phyloP scores from a whole-genome alignment of 2,797 vertebrate genomes.

The Nannoperca australis region DNA sequence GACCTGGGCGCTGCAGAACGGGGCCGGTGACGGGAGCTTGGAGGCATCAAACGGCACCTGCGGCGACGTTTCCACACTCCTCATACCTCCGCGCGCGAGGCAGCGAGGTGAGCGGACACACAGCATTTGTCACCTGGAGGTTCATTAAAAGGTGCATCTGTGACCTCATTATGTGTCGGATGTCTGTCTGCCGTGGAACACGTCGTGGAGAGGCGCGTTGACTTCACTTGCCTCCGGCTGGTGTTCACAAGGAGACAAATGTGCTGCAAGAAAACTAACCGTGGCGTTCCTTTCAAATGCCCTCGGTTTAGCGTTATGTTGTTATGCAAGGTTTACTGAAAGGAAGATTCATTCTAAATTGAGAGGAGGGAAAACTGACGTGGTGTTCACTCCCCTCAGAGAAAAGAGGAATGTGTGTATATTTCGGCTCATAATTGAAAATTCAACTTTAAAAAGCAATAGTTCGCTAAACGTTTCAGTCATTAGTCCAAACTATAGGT shows the following conservation, averaged over 20 bases:
- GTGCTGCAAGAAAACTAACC: neutral
- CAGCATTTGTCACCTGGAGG: neutral
- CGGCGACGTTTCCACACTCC: slow-evolving; percentile 66
- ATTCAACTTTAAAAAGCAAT: neutral
- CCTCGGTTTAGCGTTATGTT: neutral
- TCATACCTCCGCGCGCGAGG: slow-evolving; percentile 51
- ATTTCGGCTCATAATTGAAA: neutral
- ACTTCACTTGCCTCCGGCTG: neutral
- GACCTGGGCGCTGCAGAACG: slow-evolving; percentile 58
- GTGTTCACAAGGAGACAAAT: too few relatives aligned
- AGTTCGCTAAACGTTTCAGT: neutral
- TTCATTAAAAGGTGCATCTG: neutral
- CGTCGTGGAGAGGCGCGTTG: too few relatives aligned
- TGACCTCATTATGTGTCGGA: too few relatives aligned
- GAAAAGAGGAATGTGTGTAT: neutral
- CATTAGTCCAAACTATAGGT: neutral
- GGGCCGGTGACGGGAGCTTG: slow-evolving; percentile 69
- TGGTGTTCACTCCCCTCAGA: neutral
- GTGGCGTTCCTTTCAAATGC: neutral
- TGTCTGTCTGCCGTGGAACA: neutral
- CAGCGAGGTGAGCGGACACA: slow-evolving; percentile 76
- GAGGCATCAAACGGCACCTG: slow-evolving; percentile 76
- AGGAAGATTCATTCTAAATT: neutral
- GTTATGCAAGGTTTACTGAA: neutral
- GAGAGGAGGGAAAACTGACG: neutral